These are phyloP conservation scores for Pontoporia blainvillei DNA, from an alignment of 2,113 vertebrate species.

Conservation along the genomic window DNA sequence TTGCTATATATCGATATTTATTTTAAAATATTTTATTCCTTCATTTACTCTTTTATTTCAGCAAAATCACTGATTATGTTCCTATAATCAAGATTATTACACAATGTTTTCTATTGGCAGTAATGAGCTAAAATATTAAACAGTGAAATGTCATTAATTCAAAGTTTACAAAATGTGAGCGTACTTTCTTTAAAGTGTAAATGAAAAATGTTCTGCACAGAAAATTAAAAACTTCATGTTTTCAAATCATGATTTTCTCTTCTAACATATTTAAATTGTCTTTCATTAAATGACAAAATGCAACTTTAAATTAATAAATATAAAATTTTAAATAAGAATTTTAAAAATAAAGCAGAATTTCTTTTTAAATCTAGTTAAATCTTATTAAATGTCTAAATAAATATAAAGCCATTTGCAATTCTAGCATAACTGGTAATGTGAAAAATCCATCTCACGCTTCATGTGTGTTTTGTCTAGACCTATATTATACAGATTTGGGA, in stretches of 20 bases:
- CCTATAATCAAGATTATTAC: not conserved
- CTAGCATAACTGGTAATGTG: not conserved
- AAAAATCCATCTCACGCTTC: not conserved
- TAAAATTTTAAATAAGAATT: not conserved
- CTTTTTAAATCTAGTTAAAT: not conserved
- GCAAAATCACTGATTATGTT: not conserved
- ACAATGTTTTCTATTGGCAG: not conserved
- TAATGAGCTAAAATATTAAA: not conserved
- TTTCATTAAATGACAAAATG: not conserved
- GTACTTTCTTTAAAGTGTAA: not conserved
- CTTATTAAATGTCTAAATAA: not conserved
- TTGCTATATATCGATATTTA: not conserved
- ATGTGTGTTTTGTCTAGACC: not conserved
- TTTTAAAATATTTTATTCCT: not conserved
- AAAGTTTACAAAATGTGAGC: not conserved
- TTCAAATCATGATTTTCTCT: not conserved
- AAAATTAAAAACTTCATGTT: not conserved
- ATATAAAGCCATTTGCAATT: not conserved
- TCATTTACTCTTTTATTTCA: not conserved
- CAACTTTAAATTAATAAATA: not conserved
- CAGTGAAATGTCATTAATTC: not conserved
- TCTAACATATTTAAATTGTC: not conserved
- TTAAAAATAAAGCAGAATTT: not conserved
- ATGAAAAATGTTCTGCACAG: not conserved
- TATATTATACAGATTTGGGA: not conserved